Percentiles rank a stretch among this genome's conserved stretches.
Conservation (phyloP, 2,797 vertebrate species). For the Telmatherina bonti region DNA sequence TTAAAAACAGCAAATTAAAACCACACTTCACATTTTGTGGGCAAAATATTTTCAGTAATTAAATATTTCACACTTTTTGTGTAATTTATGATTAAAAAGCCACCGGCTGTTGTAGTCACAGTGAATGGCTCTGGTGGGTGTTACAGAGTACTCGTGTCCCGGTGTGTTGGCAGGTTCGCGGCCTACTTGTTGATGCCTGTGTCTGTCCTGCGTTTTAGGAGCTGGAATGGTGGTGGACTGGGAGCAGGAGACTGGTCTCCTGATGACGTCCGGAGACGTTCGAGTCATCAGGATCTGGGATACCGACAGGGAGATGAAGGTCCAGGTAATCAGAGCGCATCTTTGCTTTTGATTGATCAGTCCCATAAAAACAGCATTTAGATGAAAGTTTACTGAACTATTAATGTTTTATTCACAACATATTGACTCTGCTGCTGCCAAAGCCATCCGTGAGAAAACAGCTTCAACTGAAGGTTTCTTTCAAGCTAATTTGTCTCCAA, state of each 20-base stretch:
- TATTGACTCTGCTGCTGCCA: too few species aligned
- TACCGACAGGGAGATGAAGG: conserved; percentile 96
- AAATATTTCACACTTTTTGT: conserved; percentile 21
- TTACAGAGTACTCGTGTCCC: fast-evolving
- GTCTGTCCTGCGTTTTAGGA: conserved; percentile 76
- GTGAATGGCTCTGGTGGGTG: neutral
- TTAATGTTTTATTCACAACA: too few species aligned
- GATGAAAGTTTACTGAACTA: too few species aligned
- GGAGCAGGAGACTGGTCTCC: conserved; percentile 96
- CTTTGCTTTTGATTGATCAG: neutral
- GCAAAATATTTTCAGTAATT: conserved; percentile 31
- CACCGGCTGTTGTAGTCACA: conserved; percentile 13
- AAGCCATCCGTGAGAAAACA: too few species aligned
- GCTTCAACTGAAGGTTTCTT: too few species aligned
- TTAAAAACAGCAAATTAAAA: conserved; percentile 22
- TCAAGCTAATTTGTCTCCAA: too few species aligned
- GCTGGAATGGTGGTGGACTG: conserved; percentile 98
- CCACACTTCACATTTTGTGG: conserved; percentile 30
- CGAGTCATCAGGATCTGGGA: conserved; percentile 97
- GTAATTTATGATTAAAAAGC: conserved; percentile 30
- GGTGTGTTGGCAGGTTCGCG: neutral
- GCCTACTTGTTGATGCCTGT: neutral
- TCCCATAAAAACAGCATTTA: too few species aligned
- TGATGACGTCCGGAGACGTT: conserved; percentile 97
- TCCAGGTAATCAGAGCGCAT: conserved; percentile 85